phyloP scores from a whole-genome alignment of 2,888 invertebrate species.

The Plemyria rubiginata region DNA sequence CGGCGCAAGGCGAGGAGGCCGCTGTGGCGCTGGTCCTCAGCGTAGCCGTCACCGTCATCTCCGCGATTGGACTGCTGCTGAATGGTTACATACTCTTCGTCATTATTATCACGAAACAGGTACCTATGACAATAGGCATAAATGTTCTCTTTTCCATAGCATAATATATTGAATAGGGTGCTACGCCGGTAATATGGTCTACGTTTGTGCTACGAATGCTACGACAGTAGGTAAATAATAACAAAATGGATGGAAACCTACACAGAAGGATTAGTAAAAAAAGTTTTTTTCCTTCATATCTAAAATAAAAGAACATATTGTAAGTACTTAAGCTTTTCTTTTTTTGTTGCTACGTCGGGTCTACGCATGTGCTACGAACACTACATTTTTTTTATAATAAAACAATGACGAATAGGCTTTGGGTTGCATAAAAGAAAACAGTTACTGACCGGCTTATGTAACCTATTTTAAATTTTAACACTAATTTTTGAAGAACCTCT shows the following conservation, averaged over 20 bases:
- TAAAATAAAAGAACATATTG: not conserved
- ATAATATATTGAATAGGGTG: not conserved
- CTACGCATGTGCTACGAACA: not conserved
- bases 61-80: conserved; percentile 88
- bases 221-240: conserved; percentile 4
- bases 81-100: conserved; percentile 90
- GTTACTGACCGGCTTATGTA: no score
- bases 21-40: conserved; percentile 88
- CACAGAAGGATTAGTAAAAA: no score
- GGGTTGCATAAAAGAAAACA: no score
- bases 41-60: conserved; percentile 88
- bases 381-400: no score
- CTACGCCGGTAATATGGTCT: conserved; percentile 31
- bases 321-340: no score
- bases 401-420: no score
- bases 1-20: conserved; percentile 77
- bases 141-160: not conserved
- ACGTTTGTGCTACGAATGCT: conserved; percentile 26
- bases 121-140: conserved; percentile 46
- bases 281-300: not conserved
- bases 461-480: no score
- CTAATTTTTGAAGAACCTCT: no score
- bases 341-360: not conserved
- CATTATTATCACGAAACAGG: conserved; percentile 89
- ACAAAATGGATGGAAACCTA: no score